A percentile compares a stretch with the other conserved stretches of the same genome.
phyloP scores from a whole-genome alignment of 2,113 vertebrate species.

The Steatornis caripensis region DNA sequence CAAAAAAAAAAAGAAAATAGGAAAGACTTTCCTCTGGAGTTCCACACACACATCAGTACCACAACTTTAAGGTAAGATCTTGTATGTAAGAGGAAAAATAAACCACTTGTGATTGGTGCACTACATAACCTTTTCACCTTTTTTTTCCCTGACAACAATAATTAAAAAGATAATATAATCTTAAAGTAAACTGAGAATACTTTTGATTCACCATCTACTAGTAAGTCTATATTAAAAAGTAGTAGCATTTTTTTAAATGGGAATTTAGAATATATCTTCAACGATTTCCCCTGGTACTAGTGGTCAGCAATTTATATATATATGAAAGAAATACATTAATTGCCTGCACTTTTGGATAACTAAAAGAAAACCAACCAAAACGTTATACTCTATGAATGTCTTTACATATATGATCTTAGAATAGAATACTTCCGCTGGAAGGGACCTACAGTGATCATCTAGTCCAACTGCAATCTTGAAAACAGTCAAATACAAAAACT shows the following conservation, averaged over 20 bases:
- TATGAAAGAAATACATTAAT: background rate
- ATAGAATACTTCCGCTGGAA: background rate
- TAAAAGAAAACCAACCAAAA: background rate
- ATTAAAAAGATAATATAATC: background rate
- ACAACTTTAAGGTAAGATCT: background rate
- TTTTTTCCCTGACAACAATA: background rate
- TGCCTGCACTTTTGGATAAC: background rate
- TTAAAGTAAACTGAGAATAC: background rate
- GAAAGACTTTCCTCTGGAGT: background rate
- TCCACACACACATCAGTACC: background rate
- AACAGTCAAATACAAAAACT: background rate
- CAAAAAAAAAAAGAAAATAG: background rate
- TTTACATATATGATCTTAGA: background rate
- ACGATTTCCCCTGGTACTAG: background rate
- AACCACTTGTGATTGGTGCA: background rate
- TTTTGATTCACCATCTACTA: background rate
- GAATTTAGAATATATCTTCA: slow-evolving; percentile 17
- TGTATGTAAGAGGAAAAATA: background rate
- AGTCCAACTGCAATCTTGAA: background rate
- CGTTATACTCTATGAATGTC: background rate
- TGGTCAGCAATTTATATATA: background rate
- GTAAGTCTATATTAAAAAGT: background rate
- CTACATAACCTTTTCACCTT: background rate
- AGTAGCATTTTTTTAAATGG: background rate
- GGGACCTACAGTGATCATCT: background rate